phyloP scores from a whole-genome alignment of 2,797 vertebrate species.

The Typhlichthys subterraneus region DNA sequence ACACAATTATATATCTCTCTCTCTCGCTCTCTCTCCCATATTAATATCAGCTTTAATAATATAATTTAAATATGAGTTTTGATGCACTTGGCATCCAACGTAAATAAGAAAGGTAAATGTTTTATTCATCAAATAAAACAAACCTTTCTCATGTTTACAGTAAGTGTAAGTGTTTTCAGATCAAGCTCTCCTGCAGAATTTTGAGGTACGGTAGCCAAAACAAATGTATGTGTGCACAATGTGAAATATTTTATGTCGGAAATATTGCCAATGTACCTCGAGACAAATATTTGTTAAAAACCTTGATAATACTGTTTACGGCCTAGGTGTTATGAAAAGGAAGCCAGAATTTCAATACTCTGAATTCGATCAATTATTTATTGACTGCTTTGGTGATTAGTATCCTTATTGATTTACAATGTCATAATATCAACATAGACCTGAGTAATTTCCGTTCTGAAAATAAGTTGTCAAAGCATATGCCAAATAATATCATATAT shows the following conservation, averaged over 20 bases:
- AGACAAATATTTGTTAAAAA: too few relatives aligned
- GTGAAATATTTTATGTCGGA: too few relatives aligned
- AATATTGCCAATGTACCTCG: too few relatives aligned
- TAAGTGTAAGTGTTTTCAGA: too few relatives aligned
- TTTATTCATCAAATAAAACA: too few relatives aligned
- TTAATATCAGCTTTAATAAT: background rate
- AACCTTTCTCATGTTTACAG: too few relatives aligned
- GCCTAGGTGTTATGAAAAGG: background rate
- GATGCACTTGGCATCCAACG: background rate
- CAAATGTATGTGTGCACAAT: too few relatives aligned
- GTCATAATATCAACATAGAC: conserved; percentile 60
- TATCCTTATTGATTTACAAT: conserved; percentile 61
- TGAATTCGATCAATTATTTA: conserved; percentile 62
- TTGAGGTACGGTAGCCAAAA: too few relatives aligned
- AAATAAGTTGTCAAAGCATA: conserved; percentile 43
- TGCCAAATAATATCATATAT: background rate
- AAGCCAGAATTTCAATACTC: conserved; percentile 63
- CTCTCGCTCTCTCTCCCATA: conserved; percentile 5
- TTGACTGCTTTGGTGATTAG: conserved; percentile 71
- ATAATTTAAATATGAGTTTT: background rate
- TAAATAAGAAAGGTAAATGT: too few relatives aligned
- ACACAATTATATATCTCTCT: conserved; percentile 10
- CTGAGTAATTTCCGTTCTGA: conserved; percentile 53
- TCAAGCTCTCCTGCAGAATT: too few relatives aligned
- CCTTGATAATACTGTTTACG: too few relatives aligned